A percentile compares a stretch with the other conserved stretches of the same genome.
Conservation (phyloP, 2,888 invertebrate species). For the Leptinotarsa rubiginosa region DNA sequence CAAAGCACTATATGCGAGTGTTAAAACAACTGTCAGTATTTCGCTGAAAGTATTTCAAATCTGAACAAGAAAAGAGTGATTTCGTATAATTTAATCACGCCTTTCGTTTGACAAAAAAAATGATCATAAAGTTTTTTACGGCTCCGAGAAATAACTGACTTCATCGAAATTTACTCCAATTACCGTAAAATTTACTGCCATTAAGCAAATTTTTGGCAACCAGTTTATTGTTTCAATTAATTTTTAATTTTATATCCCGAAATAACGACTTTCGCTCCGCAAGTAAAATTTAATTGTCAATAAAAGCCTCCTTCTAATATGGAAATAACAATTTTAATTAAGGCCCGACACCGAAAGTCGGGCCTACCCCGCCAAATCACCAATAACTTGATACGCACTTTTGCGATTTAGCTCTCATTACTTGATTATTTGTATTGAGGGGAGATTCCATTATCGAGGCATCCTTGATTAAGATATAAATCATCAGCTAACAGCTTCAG, state of each 20-base stretch:
- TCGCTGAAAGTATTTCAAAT: too few species aligned
- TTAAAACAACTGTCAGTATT: too few species aligned
- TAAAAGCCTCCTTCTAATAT: constrained; percentile 27
- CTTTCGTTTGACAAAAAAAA: background rate
- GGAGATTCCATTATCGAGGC: constrained; percentile 54
- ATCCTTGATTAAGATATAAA: constrained; percentile 62
- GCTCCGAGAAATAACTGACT: background rate
- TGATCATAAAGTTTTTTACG: background rate
- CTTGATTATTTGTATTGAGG: constrained; percentile 58
- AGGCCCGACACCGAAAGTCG: constrained; percentile 11
- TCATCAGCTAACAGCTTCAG: constrained; percentile 58
- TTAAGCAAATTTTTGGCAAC: constrained; percentile 18
- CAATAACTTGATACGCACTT: constrained; percentile 24
- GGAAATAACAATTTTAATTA: constrained; percentile 31
- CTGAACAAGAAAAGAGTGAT: too few species aligned
- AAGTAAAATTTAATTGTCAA: constrained; percentile 26
- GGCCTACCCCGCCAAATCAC: constrained; percentile 12
- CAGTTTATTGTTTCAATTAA: constrained; percentile 29
- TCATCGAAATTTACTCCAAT: background rate
- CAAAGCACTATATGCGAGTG: too few species aligned
- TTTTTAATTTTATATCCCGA: constrained; percentile 23
- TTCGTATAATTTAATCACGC: too few species aligned
- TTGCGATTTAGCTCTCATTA: constrained; percentile 57
- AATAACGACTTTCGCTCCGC: constrained; percentile 21
- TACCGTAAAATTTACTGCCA: background rate